phyloP scores from a whole-genome alignment of 2,113 vertebrate genomes.

The Chaetura pelagica region DNA sequence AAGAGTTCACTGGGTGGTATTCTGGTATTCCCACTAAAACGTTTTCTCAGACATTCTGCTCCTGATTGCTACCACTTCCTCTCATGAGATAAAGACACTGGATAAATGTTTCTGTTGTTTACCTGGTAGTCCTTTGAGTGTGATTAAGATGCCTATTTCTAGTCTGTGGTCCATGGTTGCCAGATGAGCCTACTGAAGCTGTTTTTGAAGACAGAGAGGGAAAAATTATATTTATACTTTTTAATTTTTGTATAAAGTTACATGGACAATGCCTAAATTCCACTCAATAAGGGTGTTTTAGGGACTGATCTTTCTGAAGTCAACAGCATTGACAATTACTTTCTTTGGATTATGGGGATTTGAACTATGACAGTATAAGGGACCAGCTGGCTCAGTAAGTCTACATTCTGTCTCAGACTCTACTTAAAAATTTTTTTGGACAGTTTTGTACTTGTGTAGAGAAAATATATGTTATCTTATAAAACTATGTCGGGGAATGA shows the following conservation, averaged over 20 bases:
- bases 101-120: neutral
- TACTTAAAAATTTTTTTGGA: neutral
- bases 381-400: neutral
- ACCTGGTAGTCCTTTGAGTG: neutral
- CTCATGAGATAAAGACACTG: neutral
- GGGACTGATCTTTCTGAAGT: neutral
- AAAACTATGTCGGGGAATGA: neutral
- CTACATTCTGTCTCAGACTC: neutral
- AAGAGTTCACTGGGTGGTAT: neutral
- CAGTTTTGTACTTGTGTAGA: neutral
- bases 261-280: neutral
- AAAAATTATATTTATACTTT: neutral
- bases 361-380: neutral
- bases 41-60: neutral
- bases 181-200: neutral
- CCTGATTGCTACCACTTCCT: neutral
- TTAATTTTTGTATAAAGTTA: neutral
- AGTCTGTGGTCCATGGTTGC: neutral
- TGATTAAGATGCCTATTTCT: neutral
- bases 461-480: neutral
- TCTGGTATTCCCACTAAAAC: neutral
- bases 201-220: neutral
- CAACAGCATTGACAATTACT: neutral
- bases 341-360: neutral
- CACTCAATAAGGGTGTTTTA: neutral